Percentiles rank a stretch among this genome's conserved stretches.
phyloP scores from a whole-genome alignment of 2,113 vertebrate species.

The Octodon degus region DNA sequence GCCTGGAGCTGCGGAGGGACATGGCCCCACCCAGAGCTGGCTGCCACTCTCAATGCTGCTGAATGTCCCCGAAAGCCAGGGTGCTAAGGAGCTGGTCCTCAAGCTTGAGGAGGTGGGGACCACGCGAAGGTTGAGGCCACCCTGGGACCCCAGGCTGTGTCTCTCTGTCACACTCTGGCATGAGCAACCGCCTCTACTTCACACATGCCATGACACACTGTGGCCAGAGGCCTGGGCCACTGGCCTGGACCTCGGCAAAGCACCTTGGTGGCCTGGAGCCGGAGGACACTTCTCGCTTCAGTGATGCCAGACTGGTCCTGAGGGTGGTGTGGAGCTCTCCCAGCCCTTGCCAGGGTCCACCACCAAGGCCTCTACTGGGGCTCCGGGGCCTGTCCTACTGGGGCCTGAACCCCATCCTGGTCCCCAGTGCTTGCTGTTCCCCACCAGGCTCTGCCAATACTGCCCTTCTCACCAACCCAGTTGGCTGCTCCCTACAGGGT shows the following conservation, averaged over 20 bases:
- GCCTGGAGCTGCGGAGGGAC: background rate
- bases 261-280: background rate
- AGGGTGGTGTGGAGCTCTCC: background rate
- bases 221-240: background rate
- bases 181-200: rapidly evolving
- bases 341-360: background rate
- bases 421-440: too few species aligned
- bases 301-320: background rate
- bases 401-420: background rate
- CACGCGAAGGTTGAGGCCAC: rapidly evolving
- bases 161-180: background rate
- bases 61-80: background rate
- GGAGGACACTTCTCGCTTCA: background rate
- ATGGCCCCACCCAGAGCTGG: background rate
- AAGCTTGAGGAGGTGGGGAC: background rate
- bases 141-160: background rate
- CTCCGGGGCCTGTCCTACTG: background rate
- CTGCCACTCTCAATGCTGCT: background rate
- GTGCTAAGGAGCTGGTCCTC: background rate
- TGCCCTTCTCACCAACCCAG: too few species aligned
- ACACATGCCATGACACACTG: background rate
- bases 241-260: rapidly evolving
- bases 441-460: background rate
- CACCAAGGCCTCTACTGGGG: background rate
- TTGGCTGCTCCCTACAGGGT: background rate